These are phyloP conservation scores for Anoplolepis gracilipes DNA, from an alignment of 1,140 invertebrate species.

Conservation along the genomic window DNA sequence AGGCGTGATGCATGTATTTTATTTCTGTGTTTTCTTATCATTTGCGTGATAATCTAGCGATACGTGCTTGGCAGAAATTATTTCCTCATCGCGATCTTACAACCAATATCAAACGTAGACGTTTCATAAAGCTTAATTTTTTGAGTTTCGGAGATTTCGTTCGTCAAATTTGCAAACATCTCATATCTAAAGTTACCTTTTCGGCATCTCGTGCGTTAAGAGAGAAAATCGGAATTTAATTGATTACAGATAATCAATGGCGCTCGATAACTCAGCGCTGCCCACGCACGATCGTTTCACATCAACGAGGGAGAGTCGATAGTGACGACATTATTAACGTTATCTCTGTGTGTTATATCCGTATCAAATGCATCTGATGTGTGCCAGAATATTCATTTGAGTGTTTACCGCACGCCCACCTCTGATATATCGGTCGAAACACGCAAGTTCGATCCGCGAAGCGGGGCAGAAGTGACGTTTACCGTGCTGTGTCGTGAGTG, in stretches of 20 bases:
- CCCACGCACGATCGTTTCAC: background rate
- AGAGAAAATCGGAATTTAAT: constrained; percentile 38
- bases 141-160: background rate
- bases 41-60: constrained; percentile 1
- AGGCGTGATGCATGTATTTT: background rate
- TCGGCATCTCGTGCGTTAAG: background rate
- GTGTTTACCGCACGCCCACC: background rate
- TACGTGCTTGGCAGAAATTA: background rate
- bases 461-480: background rate
- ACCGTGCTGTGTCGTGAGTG: background rate
- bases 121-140: background rate
- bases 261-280: constrained; percentile 1
- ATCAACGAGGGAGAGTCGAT: background rate
- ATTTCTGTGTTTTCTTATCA: constrained; percentile 20
- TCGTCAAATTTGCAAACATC: background rate
- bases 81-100: background rate
- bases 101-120: background rate
- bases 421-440: constrained; percentile 7
- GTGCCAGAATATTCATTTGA: constrained; percentile 10
- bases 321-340: constrained; percentile 17
- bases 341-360: constrained; percentile 9
- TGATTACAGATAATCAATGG: constrained; percentile 56
- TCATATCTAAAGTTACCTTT: background rate
- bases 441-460: background rate
- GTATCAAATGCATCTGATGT: constrained; percentile 46